A percentile compares a stretch with the other conserved stretches of the same genome.
Evolutionary conservation across 2,888 invertebrate genomes (phyloP).

Genomic region (Rhabditophanes sp.): DNA sequence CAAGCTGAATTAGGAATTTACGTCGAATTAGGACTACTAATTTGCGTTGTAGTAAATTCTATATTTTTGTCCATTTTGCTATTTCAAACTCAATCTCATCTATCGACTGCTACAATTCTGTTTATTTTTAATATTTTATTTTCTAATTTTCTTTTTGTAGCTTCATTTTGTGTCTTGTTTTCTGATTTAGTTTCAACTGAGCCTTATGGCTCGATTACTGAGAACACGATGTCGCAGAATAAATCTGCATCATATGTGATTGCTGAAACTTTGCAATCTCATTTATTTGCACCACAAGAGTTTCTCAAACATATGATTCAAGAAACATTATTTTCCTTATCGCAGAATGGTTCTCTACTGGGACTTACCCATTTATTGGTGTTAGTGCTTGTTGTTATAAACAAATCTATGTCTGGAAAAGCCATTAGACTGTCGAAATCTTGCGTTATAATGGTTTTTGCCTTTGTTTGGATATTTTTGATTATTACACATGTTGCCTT

Average conservation of each 20-base stretch:
- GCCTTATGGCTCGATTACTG: slow-evolving; percentile 22
- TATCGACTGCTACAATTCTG: slow-evolving; percentile 38
- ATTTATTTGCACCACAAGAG: slow-evolving; percentile 31
- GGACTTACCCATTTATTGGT: slow-evolving; percentile 39
- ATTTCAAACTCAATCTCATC: slow-evolving; percentile 22
- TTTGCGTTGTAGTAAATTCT: slow-evolving; percentile 27
- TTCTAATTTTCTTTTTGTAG: slow-evolving; percentile 36
- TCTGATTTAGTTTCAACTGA: slow-evolving; percentile 22
- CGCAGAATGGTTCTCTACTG: slow-evolving; percentile 36
- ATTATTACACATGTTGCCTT: slow-evolving; percentile 35
- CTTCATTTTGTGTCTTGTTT: slow-evolving; percentile 34
- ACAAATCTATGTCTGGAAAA: slow-evolving; percentile 38
- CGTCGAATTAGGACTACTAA: slow-evolving; percentile 24
- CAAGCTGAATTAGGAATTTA: slow-evolving; percentile 22
- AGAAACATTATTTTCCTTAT: slow-evolving; percentile 37
- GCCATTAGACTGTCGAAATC: slow-evolving; percentile 31
- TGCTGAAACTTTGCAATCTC: slow-evolving; percentile 39
- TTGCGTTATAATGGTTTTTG: slow-evolving; percentile 29
- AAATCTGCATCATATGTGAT: slow-evolving; percentile 17
- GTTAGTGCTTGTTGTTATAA: slow-evolving; percentile 33
- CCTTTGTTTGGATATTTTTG: slow-evolving; percentile 35
- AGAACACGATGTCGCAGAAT: slow-evolving; percentile 11
- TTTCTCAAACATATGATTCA: slow-evolving; percentile 36
- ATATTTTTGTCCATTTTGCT: slow-evolving; percentile 25
- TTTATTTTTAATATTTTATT: slow-evolving; percentile 34